Percentiles rank a stretch among this genome's conserved stretches.
phyloP scores from a whole-genome alignment of 1,140 invertebrate genomes.

The Batillaria attramentaria region DNA sequence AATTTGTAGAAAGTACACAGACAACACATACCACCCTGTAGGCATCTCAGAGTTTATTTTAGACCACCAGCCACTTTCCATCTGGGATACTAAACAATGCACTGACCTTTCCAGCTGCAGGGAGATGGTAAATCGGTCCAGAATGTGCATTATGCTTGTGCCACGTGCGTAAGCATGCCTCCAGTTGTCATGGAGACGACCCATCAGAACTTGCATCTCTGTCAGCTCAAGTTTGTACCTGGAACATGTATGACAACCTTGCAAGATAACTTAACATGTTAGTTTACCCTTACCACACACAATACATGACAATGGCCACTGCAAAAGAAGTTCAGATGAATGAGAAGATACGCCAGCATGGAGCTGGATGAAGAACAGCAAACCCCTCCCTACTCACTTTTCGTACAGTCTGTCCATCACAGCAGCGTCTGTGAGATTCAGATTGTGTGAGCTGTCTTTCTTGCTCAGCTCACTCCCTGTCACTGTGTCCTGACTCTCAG shows the following conservation, averaged over 20 bases:
- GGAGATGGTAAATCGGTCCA: conserved; percentile 93
- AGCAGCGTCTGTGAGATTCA: conserved; percentile 30
- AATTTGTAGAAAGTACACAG: too few species aligned
- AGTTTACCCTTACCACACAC: not conserved
- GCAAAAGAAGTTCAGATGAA: not conserved
- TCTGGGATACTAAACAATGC: too few species aligned
- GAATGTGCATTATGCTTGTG: conserved; percentile 84
- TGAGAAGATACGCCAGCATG: too few species aligned
- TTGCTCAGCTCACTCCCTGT: conserved; percentile 26
- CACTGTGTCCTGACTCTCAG: conserved; percentile 35
- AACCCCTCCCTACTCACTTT: conserved; percentile 43
- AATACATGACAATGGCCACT: not conserved
- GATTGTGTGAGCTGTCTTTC: conserved; percentile 26
- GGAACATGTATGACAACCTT: conserved; percentile 35
- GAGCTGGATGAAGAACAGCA: too few species aligned
- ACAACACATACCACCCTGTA: too few species aligned
- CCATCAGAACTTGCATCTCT: conserved; percentile 90
- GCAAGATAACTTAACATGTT: not conserved
- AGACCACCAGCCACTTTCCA: too few species aligned
- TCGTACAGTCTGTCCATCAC: conserved; percentile 59
- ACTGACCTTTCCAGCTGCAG: conserved; percentile 77
- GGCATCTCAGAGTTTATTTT: too few species aligned
- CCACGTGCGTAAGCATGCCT: conserved; percentile 87
- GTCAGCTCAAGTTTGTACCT: conserved; percentile 87
- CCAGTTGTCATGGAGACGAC: conserved; percentile 90